phyloP scores from a whole-genome alignment of 2,888 invertebrate genomes.

The Trissonchulus latispiculum region DNA sequence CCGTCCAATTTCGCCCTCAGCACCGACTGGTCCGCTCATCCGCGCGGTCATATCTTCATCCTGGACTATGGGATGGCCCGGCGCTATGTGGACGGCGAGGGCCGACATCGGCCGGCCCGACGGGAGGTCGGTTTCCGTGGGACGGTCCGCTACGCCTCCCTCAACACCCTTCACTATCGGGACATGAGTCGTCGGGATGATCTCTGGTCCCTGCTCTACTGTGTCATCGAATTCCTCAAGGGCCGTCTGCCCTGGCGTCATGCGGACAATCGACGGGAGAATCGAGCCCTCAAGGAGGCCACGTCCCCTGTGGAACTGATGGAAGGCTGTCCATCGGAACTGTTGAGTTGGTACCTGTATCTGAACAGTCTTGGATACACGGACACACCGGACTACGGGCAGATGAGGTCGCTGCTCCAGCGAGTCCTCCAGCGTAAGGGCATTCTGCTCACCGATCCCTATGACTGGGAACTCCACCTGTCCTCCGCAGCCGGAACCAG shows the following conservation, averaged over 20 bases:
- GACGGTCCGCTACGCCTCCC: slow-evolving; percentile 91
- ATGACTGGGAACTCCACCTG: slow-evolving; percentile 11
- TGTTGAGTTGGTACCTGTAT: neutral
- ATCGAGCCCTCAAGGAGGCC: slow-evolving; percentile 5
- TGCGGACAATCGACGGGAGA: neutral
- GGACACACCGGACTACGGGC: neutral
- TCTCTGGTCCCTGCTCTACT: slow-evolving; percentile 96
- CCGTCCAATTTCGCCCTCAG: slow-evolving; percentile 50
- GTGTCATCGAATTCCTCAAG: slow-evolving; percentile 94
- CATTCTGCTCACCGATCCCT: neutral
- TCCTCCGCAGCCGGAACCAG: too few relatives aligned
- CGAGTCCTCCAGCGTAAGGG: neutral
- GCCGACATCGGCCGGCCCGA: slow-evolving; percentile 82
- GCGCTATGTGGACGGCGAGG: slow-evolving; percentile 70
- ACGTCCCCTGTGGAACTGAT: slow-evolving; percentile 8
- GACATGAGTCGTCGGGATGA: slow-evolving; percentile 99
- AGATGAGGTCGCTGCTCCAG: neutral
- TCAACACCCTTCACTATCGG: slow-evolving; percentile 90
- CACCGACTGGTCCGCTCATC: neutral
- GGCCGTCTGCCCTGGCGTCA: slow-evolving; percentile 57
- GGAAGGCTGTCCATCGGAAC: neutral
- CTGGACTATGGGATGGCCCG: slow-evolving; percentile 85
- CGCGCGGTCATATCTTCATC: slow-evolving; percentile 72
- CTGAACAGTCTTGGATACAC: neutral
- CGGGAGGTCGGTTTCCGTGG: slow-evolving; percentile 86